These are phyloP conservation scores for Mythimna lalbum DNA, from an alignment of 2,888 invertebrate species.

Conservation along the genomic window DNA sequence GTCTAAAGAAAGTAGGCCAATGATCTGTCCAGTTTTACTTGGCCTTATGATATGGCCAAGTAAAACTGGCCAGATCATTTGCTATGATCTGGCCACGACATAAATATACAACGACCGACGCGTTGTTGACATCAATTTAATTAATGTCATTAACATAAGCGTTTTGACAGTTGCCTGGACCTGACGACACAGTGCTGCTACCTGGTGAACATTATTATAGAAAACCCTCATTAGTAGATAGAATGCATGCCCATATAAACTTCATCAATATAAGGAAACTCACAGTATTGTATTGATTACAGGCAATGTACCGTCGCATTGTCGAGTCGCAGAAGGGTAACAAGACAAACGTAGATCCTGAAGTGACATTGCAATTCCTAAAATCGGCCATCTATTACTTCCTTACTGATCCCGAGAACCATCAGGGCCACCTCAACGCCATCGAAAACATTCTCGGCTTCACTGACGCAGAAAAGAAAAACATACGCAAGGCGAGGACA, in stretches of 20 bases:
- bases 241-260: conserved; percentile 45
- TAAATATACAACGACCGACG: too few species aligned
- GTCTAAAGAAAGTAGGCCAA: too few species aligned
- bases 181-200: too few species aligned
- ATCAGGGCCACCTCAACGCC: conserved; percentile 96
- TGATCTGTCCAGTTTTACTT: too few species aligned
- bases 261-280: conserved; percentile 12
- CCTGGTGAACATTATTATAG: too few species aligned
- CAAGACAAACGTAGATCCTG: conserved; percentile 95
- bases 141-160: too few species aligned
- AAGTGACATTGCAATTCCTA: conserved; percentile 97
- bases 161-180: too few species aligned
- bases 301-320: conserved; percentile 97
- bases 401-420: conserved; percentile 96
- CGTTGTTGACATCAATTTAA: too few species aligned
- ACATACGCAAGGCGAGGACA: conserved; percentile 93
- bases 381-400: conserved; percentile 98
- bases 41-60: too few species aligned
- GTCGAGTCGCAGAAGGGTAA: conserved; percentile 94
- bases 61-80: too few species aligned
- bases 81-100: too few species aligned
- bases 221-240: conserved; percentile 22
- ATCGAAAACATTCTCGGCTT: conserved; percentile 98
- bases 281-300: conserved; percentile 70
- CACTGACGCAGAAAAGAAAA: conserved; percentile 94